These are phyloP conservation scores for Cichlasoma orientale DNA, from an alignment of 2,797 vertebrate species.

Conservation along the genomic window DNA sequence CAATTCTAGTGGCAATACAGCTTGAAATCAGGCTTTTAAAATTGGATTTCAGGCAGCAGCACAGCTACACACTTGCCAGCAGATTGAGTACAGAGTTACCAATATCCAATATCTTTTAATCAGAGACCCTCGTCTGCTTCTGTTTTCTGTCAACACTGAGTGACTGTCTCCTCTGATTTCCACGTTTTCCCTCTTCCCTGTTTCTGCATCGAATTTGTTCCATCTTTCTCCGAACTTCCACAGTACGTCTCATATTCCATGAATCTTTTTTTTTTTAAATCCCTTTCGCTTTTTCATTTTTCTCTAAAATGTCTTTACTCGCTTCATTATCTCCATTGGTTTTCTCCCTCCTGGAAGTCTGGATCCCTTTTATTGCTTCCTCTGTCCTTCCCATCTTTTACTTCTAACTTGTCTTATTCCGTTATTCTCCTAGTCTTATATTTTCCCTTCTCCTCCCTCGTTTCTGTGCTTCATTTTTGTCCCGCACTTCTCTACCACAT, in stretches of 20 bases:
- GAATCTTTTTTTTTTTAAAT: not conserved
- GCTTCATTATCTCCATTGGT: not conserved
- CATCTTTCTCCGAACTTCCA: not conserved
- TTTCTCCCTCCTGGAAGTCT: not conserved
- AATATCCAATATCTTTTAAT: constrained; percentile 74
- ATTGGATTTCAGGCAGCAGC: constrained; percentile 63
- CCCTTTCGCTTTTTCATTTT: not conserved
- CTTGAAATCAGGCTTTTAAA: constrained; percentile 58
- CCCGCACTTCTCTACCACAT: not conserved
- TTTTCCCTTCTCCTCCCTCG: not conserved
- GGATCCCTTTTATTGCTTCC: not conserved
- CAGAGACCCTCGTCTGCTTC: constrained; percentile 51
- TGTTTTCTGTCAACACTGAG: constrained; percentile 67
- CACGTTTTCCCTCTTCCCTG: not conserved
- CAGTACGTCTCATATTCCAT: not conserved
- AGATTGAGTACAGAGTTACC: constrained; percentile 62
- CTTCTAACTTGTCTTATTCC: not conserved
- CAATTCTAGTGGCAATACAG: constrained; percentile 19
- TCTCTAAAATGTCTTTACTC: constrained; percentile 16
- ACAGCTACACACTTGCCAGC: constrained; percentile 28
- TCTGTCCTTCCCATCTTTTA: not conserved
- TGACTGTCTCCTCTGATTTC: constrained; percentile 48
- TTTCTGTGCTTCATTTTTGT: not conserved
- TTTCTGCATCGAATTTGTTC: constrained; percentile 11
- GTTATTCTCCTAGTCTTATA: not conserved